Evolutionary conservation across 2,888 invertebrate genomes (phyloP).

Genomic region (Aspidapion aeneum): DNA sequence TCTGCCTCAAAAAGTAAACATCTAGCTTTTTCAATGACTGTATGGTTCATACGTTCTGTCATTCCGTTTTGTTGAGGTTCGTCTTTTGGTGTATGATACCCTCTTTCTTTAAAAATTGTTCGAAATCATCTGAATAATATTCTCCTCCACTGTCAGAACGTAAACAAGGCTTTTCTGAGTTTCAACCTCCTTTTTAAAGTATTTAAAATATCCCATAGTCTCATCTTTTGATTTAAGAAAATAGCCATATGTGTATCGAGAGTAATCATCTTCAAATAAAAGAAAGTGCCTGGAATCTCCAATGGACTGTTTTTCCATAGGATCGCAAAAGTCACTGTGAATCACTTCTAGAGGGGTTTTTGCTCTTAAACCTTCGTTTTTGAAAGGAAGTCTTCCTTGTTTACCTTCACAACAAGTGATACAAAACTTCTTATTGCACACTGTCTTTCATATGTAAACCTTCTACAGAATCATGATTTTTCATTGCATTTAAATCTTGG

Average conservation of each 20-base stretch:
- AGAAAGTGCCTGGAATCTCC: conserved; percentile 18
- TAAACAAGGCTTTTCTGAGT: too few relatives aligned
- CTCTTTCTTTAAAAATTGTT: conserved; percentile 14
- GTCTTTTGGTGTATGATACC: conserved; percentile 15
- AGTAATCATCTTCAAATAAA: conserved; percentile 18
- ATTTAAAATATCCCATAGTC: conserved; percentile 15
- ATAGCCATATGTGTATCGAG: conserved; percentile 19
- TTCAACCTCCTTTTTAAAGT: conserved; percentile 17
- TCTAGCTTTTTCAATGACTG: conserved; percentile 5
- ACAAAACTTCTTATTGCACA: conserved; percentile 4
- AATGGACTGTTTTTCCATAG: conserved; percentile 10
- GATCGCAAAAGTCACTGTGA: conserved; percentile 15
- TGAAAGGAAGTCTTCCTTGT: neutral
- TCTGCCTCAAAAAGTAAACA: conserved; percentile 8
- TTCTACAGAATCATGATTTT: conserved; percentile 3
- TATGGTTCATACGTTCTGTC: conserved; percentile 2
- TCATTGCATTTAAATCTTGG: conserved; percentile 5
- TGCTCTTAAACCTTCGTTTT: neutral
- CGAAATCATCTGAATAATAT: conserved; percentile 17
- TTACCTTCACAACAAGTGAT: conserved; percentile 12
- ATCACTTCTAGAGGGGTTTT: neutral
- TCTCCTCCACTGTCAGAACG: too few relatives aligned
- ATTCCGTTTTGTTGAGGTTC: neutral
- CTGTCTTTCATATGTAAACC: conserved; percentile 1
- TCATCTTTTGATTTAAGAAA: conserved; percentile 18